These are phyloP conservation scores for Trachemys scripta DNA, from an alignment of 2,113 vertebrate genomes.

Conservation along the genomic window DNA sequence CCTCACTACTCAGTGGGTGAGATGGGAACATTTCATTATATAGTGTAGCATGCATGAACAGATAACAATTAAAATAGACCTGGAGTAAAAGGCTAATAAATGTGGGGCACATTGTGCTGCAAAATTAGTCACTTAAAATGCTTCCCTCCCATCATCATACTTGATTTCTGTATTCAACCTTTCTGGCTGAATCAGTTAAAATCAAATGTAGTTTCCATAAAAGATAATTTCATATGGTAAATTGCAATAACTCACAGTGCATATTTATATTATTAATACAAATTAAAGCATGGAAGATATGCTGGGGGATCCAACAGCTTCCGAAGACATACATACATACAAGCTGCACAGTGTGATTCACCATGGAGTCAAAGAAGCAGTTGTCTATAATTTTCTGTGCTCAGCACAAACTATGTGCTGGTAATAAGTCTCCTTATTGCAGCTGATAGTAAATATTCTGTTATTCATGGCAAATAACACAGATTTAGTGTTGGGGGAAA, in stretches of 20 bases:
- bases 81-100: constrained; percentile 84
- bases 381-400: constrained; percentile 47
- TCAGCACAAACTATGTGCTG: not conserved
- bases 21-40: constrained; percentile 85
- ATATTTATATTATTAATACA: constrained; percentile 28
- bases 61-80: constrained; percentile 86
- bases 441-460: constrained; percentile 59
- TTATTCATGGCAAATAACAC: constrained; percentile 19
- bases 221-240: constrained; percentile 29
- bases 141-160: constrained; percentile 59
- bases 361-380: not conserved
- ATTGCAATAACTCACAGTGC: constrained; percentile 39
- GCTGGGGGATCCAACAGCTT: constrained; percentile 34
- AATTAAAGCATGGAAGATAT: constrained; percentile 41
- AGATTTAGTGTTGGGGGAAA: constrained; percentile 1
- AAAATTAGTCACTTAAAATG: constrained; percentile 74
- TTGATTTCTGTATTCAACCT: constrained; percentile 51
- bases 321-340: fast-evolving
- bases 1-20: constrained; percentile 75
- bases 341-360: not conserved
- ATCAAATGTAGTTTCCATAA: constrained; percentile 60
- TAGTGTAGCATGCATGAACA: constrained; percentile 72
- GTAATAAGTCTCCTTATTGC: constrained; percentile 56
- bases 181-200: constrained; percentile 42
- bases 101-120: constrained; percentile 69